Conservation (phyloP, 2,888 invertebrate species). For the Conus canariensis region DNA sequence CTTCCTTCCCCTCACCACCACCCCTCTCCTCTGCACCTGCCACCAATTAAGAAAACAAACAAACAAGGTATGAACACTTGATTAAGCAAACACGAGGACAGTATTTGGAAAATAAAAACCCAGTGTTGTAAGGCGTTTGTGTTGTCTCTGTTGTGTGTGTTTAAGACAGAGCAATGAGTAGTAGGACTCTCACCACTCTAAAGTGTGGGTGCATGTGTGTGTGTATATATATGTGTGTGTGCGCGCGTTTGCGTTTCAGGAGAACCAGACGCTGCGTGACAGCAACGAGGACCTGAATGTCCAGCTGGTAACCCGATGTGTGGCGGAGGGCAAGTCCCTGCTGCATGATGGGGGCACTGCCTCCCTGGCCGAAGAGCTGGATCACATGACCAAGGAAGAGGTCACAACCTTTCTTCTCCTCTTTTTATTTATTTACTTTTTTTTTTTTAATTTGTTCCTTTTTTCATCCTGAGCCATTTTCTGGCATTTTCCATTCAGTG, state of each 20-base stretch:
- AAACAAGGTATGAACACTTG: no score
- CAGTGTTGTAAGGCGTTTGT: not conserved
- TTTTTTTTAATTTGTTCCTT: no score
- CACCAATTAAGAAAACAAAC: no score
- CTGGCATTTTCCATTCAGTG: no score
- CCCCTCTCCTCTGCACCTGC: no score
- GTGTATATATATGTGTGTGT: not conserved
- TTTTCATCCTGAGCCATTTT: no score
- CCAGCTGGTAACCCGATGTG: conserved; percentile 88
- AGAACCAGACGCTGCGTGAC: conserved; percentile 85
- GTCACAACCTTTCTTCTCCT: conserved; percentile 80
- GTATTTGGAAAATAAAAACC: no score
- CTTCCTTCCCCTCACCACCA: no score
- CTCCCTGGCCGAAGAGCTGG: conserved; percentile 93
- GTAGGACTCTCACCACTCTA: no score
- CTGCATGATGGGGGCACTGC: conserved; percentile 83
- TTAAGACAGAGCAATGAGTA: no score
- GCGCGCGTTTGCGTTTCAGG: conserved; percentile 60
- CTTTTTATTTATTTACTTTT: no score
- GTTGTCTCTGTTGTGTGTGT: not conserved
- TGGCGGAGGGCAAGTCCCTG: conserved; percentile 91
- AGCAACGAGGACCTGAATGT: conserved; percentile 95
- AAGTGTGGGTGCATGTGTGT: not conserved
- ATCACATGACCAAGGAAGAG: conserved; percentile 95
- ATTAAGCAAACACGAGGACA: no score